Conservation (phyloP, 1,140 invertebrate genomes). For the Eumaeus atala region DNA sequence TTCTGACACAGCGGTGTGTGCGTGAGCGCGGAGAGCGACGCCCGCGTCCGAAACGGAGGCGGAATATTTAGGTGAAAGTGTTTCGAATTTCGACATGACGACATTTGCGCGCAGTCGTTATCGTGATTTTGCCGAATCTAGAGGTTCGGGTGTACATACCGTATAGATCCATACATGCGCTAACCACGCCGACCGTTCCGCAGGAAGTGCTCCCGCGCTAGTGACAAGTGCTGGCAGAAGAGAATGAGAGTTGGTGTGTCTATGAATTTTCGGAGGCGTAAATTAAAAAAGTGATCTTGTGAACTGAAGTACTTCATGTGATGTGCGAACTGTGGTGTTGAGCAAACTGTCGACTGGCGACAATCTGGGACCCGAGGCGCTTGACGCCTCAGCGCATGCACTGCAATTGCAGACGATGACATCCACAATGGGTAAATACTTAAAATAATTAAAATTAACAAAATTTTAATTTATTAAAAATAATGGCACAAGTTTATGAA, state of each 20-base stretch:
- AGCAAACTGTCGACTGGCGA: constrained; percentile 63
- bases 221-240: constrained; percentile 52
- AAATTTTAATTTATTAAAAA: constrained; percentile 12
- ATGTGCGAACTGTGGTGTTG: constrained; percentile 52
- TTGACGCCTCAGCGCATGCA: constrained; percentile 60
- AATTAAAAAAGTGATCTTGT: constrained; percentile 69
- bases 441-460: constrained; percentile 17
- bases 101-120: constrained; percentile 73
- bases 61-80: constrained; percentile 74
- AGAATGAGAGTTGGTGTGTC: constrained; percentile 65
- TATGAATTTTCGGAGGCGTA: constrained; percentile 60
- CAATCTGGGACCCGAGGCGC: constrained; percentile 62
- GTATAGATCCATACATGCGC: constrained; percentile 34
- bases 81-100: constrained; percentile 74
- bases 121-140: constrained; percentile 72
- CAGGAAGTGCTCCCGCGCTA: constrained; percentile 55
- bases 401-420: constrained; percentile 67
- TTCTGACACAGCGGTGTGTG: constrained; percentile 59
- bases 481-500: background rate
- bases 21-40: constrained; percentile 70
- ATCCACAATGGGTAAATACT: constrained; percentile 71
- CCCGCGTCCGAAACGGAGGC: constrained; percentile 70
- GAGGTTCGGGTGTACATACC: constrained; percentile 53
- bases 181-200: constrained; percentile 41
- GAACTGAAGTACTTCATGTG: constrained; percentile 49